Percentiles rank a stretch among this genome's conserved stretches.
phyloP scores from a whole-genome alignment of 2,797 vertebrate species.

The Macropus fuliginosus region DNA sequence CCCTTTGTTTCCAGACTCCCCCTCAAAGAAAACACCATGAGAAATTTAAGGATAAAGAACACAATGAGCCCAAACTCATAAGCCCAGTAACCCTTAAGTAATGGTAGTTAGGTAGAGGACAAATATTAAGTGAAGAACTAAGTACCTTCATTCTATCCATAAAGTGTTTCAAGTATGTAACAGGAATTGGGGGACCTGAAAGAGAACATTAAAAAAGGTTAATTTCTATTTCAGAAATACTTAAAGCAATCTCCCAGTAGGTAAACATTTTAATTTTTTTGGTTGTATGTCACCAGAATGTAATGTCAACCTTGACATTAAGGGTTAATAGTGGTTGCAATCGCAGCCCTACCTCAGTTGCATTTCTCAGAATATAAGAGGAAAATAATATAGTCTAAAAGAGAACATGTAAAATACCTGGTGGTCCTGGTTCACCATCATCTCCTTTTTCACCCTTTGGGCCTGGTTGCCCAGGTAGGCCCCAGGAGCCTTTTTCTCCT shows the following conservation, averaged over 20 bases:
- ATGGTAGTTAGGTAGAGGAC: conserved; percentile 6
- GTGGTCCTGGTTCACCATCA: conserved; percentile 88
- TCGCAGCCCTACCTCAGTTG: neutral
- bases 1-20: conserved; percentile 87
- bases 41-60: conserved; percentile 6
- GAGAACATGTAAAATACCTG: conserved; percentile 83
- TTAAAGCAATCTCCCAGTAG: conserved; percentile 55
- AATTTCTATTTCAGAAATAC: neutral
- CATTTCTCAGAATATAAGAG: conserved; percentile 16
- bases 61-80: neutral
- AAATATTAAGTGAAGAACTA: conserved; percentile 52
- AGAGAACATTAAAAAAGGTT: conserved; percentile 63
- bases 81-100: neutral
- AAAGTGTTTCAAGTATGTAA: conserved; percentile 83
- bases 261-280: conserved; percentile 6
- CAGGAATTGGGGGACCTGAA: conserved; percentile 84
- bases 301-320: neutral
- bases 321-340: neutral
- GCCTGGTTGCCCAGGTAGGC: conserved; percentile 63
- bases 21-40: conserved; percentile 82
- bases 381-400: conserved; percentile 11
- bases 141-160: conserved; percentile 85
- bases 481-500: conserved; percentile 83
- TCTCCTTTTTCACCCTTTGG: conserved; percentile 95
- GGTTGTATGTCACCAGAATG: neutral